Evolutionary conservation across 2,113 vertebrate genomes (phyloP), one percentile per base, ranked within the genome.

Genomic region (Tiliqua scincoides): DNA sequence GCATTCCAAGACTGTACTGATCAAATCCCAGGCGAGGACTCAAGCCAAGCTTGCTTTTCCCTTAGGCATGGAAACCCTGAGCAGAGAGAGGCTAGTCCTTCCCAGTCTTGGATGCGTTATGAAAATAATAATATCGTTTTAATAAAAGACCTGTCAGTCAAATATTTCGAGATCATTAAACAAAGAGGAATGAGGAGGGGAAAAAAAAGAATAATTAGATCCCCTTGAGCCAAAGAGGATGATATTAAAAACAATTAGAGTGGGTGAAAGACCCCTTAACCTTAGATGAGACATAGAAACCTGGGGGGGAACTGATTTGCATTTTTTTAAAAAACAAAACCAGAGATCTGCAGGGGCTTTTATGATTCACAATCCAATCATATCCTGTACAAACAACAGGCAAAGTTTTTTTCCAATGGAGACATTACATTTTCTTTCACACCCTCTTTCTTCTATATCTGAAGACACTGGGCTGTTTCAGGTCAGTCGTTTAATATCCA

Each of bases 1-100:
- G 70, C 63, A 63, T 74, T 89, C n/a, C 88, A 89, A 82, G 74
- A 4, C 61, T 82, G 48, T 73, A 63, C 52, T 88, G 77, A 27
- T 89, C 78, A 57, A 85, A 57, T 85, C 67, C 85, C 78, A 7
- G 21, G 68, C 5, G 2, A 79, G 74, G 89, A 85, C 48, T 73
- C 83, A 62, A 90, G 91, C 88, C 40, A 87, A 71, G 85, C 54
- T 57, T 0, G 14, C 40, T 87, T 82, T n/a, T 87, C 71, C 93
- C 93, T 79, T 87, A 82, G 94, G 94, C 92, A 82, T 93, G 94
- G 96, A 95, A 96, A 95, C 67, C 88, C 82, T 95, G 92, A 96
- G 87, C 54, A 70, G 65, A 84, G 48, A 30, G 5, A 0, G n/a
- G n/a, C 65, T 71, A 48, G 48, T 71, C 80, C 82, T 92, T 80